A percentile compares a stretch with the other conserved stretches of the same genome.
These are phyloP conservation scores for Protophormia terraenovae DNA, from an alignment of 2,888 invertebrate genomes.

Conservation along the genomic window DNA sequence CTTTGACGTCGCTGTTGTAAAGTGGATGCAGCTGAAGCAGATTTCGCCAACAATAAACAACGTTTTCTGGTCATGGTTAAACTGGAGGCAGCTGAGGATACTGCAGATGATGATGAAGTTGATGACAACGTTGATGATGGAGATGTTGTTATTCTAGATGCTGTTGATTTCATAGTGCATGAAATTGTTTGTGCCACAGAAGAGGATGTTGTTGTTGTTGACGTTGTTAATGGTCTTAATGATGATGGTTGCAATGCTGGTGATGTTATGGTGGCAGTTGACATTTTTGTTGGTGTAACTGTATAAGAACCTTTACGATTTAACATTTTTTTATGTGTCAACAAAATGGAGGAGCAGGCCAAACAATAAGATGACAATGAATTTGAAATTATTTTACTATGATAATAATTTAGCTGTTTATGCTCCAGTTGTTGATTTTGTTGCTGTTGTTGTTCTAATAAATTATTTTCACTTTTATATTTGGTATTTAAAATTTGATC, in stretches of 20 bases:
- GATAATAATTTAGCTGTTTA: too few relatives aligned
- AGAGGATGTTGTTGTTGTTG: constrained; percentile 30
- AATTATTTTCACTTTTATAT: constrained; percentile 48
- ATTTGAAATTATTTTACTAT: constrained; percentile 20
- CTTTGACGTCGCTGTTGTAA: constrained; percentile 60
- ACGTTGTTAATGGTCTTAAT: constrained; percentile 42
- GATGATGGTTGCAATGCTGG: constrained; percentile 23
- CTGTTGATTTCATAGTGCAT: constrained; percentile 11
- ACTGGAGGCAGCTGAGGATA: constrained; percentile 27
- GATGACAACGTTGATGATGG: constrained; percentile 36
- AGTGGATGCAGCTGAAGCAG: constrained; percentile 58
- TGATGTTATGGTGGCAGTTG: constrained; percentile 20
- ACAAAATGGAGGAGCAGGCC: constrained; percentile 13
- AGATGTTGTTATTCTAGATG: background rate
- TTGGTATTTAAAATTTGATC: constrained; percentile 20
- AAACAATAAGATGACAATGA: constrained; percentile 37
- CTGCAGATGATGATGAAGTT: constrained; percentile 20
- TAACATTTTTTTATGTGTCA: constrained; percentile 60
- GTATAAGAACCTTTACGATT: constrained; percentile 68
- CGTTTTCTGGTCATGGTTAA: constrained; percentile 59
- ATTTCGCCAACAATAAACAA: constrained; percentile 57
- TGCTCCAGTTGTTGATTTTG: constrained; percentile 4
- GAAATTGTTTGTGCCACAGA: constrained; percentile 20
- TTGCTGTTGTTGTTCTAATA: constrained; percentile 12
- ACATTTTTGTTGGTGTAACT: constrained; percentile 63